Base-by-base conservation (phyloP, 1,140 invertebrate species). In the Drosophila ironensis region DNA sequence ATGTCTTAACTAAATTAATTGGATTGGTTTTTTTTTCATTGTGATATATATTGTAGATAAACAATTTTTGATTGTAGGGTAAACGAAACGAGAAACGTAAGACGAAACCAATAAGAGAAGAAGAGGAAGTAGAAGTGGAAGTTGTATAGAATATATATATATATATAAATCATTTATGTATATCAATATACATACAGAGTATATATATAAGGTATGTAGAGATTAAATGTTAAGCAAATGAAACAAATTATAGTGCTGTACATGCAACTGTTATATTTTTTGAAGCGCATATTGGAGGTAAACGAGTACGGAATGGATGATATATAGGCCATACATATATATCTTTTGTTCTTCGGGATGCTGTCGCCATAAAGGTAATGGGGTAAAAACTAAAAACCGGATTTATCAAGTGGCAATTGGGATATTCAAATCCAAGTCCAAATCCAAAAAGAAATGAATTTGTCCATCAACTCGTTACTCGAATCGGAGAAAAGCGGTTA, bases 181-280 rank as follows among this genome's bases (percentile, higher is more conserved):
- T 54, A 63, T 45, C n/a, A 47, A 25, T 67, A 24, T 69, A 57
- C 51, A 48, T 53, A 28, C 46, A 41, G 44, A 44, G 33, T 17
- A 69, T 57, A 48, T 33, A 33, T 48, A 51, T 70, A 48, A 12
- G 14, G 30, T 33, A 33, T 48, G 45, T 70, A 48, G 30, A 33
- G 30, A 12, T 57, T 19, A 59, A 40, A 56, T 59, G 40, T 60
- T 59, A 54, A 48, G 47, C 47, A 53, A 75, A 66, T 46, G 22
- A 76, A 60, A 61, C 47, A 78, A 78, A 76, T 70, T 56, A 66
- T 70, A 41, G 76, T 80, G 76, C 76, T 81, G 76, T 80, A 81
- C 76, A 81, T 81, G 76, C 76, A 81, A 70, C 50, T 75, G 76
- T 17, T 37, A 12, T 66, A 59, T 50, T 71, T 51, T 40, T 67